Conservation (phyloP, 2,888 invertebrate genomes). For the Drosophila glabriapex region DNA sequence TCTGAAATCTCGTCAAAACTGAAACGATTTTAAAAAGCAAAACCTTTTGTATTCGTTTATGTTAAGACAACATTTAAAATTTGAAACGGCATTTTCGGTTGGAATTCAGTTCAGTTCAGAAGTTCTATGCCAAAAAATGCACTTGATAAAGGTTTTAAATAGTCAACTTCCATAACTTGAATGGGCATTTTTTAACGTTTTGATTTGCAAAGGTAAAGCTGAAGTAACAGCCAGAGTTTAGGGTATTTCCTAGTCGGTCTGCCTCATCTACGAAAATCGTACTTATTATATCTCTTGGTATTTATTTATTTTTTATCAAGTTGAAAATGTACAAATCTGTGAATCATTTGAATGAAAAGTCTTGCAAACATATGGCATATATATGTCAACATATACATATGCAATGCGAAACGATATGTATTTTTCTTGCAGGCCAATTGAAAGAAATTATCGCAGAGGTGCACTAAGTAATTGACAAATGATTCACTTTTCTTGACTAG, state of each 20-base stretch:
- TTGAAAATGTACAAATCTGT: conserved; percentile 49
- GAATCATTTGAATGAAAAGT: conserved; percentile 63
- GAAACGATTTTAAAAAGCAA: not conserved
- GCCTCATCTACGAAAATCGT: no score
- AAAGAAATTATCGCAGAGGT: conserved; percentile 42
- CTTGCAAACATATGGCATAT: conserved; percentile 14
- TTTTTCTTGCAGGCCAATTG: conserved; percentile 26
- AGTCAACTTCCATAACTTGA: not conserved
- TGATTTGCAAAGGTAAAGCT: not conserved
- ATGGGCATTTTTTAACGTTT: not conserved
- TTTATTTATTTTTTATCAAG: conserved; percentile 28
- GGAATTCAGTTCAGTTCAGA: no score
- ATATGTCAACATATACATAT: not conserved
- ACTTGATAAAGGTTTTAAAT: not conserved
- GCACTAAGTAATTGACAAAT: conserved; percentile 50
- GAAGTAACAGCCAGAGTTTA: not conserved
- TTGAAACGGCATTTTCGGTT: not conserved
- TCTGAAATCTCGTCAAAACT: not conserved
- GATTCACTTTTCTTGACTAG: conserved; percentile 68
- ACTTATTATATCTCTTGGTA: not conserved
- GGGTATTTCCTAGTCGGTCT: not conserved
- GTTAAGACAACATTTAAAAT: not conserved
- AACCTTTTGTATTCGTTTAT: not conserved
- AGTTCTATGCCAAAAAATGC: not conserved
- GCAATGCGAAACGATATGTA: conserved; percentile 19